Conservation (phyloP, 92 coral and sea anemone genomes). For the Palythoa heliodiscus region DNA sequence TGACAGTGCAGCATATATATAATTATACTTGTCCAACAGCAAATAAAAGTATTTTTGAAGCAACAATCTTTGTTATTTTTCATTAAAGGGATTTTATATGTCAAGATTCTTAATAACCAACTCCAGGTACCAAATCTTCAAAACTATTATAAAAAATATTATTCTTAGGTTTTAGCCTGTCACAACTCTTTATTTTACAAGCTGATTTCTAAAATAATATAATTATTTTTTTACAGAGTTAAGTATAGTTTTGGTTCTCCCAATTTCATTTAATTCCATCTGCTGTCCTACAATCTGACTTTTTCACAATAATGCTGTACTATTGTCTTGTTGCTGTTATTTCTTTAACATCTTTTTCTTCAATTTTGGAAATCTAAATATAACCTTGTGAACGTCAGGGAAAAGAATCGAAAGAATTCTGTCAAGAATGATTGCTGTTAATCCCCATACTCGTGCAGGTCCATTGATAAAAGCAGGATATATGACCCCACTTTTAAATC, state of each 20-base stretch:
- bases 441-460: conserved; percentile 86
- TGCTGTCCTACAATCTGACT: neutral
- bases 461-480: conserved; percentile 81
- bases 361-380: conserved; percentile 33
- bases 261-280: too few relatives aligned
- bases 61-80: neutral
- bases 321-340: neutral
- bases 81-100: neutral
- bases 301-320: neutral
- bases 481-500: conserved; percentile 61
- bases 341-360: neutral
- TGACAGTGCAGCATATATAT: neutral
- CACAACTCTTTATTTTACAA: too few relatives aligned
- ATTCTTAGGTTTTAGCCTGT: too few relatives aligned
- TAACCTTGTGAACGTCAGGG: conserved; percentile 60
- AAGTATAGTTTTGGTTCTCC: too few relatives aligned
- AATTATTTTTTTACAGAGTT: too few relatives aligned
- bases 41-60: neutral
- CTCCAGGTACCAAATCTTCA: too few relatives aligned
- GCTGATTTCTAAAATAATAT: too few relatives aligned
- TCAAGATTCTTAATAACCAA: too few relatives aligned
- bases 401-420: conserved; percentile 63
- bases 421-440: conserved; percentile 80
- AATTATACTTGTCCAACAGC: too few relatives aligned
- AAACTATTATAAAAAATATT: too few relatives aligned